Evolutionary conservation across 2,888 invertebrate genomes (phyloP), one percentile per base, ranked within the genome.

Genomic region (Nymphalis c-album): DNA sequence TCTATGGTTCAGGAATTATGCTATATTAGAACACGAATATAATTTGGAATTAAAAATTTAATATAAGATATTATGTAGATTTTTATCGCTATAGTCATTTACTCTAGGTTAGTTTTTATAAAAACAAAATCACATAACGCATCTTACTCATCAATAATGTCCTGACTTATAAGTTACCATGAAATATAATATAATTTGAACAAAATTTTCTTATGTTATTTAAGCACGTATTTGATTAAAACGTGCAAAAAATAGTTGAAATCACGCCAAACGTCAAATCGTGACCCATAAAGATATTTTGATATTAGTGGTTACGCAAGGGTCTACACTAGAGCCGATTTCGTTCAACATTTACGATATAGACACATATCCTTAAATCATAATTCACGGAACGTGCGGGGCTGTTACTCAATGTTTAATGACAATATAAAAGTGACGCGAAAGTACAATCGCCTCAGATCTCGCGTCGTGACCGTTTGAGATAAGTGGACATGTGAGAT

Each of bases 401-500:
- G 26, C 40, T 80, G 80, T 80, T 78, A 76, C 72, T 71, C 73
- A 71, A 70, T 70, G 65, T 71, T 71, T 72, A 82, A 82, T 80
- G 79, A 82, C 74, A 79, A 80, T 79, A 83, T 85, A 87, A 86
- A 87, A 86, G 83, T 86, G 78, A 77, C 80, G 79, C 82, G 79
- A 80, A 82, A 80, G 80, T 77, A 77, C 81, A 79, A 83, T 84
- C 84, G 76, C 64, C 69, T 69, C 65, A 71, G 80, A 81, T 81
- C 81, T 80, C 72, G 76, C 72, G 78, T 84, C 85, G 85, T 85
- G 85, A 85, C 85, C 80, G 81, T 79, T 81, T 78, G 74, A 82
- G 85, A 84, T 85, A 85, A 84, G 83, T 85, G 85, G 83, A 84
- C 85, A 85, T 85, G 84, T 85, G 86, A 73, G 76, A 76, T 84